A percentile compares a stretch with the other conserved stretches of the same genome.
These are phyloP conservation scores for Aphis gossypii DNA, from an alignment of 1,140 invertebrate genomes.

Conservation along the genomic window DNA sequence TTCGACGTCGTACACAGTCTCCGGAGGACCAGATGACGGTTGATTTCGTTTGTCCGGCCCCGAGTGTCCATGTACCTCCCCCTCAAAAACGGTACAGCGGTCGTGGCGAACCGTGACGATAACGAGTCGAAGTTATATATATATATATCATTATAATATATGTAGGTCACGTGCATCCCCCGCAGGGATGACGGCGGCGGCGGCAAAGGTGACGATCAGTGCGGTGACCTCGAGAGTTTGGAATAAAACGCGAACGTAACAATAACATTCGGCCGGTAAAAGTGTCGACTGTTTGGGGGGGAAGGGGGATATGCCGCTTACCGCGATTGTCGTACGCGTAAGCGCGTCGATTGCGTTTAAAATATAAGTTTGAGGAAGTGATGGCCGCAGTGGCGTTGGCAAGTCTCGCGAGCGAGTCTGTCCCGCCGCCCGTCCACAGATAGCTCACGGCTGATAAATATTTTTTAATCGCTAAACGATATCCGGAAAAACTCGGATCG, in stretches of 20 bases:
- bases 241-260: neutral
- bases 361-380: neutral
- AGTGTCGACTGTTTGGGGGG: neutral
- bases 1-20: neutral
- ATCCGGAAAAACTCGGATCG: too few relatives aligned
- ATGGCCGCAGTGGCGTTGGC: neutral
- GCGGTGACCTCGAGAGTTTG: neutral
- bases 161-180: neutral
- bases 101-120: too few relatives aligned
- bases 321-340: too few relatives aligned
- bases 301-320: neutral
- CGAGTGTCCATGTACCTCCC: too few relatives aligned
- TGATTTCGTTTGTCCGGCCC: too few relatives aligned
- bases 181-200: neutral
- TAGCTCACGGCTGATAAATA: too few relatives aligned
- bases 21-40: too few relatives aligned
- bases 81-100: too few relatives aligned
- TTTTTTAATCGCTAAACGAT: too few relatives aligned
- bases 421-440: too few relatives aligned
- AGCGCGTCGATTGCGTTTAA: neutral
- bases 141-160: too few relatives aligned
- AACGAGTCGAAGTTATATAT: too few relatives aligned
- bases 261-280: neutral
- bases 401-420: neutral
- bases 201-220: neutral